A percentile compares a stretch with the other conserved stretches of the same genome.
Conservation (phyloP, 1,140 invertebrate genomes). For the Hycleus cichorii region DNA sequence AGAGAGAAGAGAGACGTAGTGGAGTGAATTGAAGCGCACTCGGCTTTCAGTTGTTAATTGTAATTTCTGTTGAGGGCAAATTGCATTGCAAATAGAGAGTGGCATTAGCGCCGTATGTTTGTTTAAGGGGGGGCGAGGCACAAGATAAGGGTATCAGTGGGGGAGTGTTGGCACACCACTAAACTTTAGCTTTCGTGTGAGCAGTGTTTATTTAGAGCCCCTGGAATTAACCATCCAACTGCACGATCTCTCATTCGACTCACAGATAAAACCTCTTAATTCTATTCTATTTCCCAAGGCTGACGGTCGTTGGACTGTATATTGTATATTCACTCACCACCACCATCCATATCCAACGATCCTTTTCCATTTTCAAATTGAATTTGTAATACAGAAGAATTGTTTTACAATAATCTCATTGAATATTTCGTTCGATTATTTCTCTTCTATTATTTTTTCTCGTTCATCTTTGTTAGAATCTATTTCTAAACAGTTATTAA, state of each 20-base stretch:
- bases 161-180: constrained; percentile 14
- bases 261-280: constrained; percentile 35
- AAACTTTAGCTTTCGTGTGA: constrained; percentile 15
- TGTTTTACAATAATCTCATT: neutral
- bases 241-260: constrained; percentile 26
- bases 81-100: constrained; percentile 33
- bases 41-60: constrained; percentile 33
- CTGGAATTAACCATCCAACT: constrained; percentile 31
- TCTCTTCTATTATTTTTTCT: too few species aligned
- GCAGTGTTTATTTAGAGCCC: constrained; percentile 34
- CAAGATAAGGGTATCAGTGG: constrained; percentile 2
- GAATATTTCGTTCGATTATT: too few species aligned
- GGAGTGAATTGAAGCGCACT: constrained; percentile 24
- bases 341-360: constrained; percentile 4
- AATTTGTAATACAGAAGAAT: constrained; percentile 3
- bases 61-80: constrained; percentile 32
- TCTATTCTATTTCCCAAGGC: constrained; percentile 23
- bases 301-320: neutral
- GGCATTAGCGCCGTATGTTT: constrained; percentile 34
- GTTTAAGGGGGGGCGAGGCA: constrained; percentile 21
- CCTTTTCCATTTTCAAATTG: constrained; percentile 20
- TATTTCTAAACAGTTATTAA: too few species aligned
- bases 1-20: neutral
- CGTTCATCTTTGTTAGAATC: too few species aligned
- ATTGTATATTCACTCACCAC: too few species aligned